phyloP scores from a whole-genome alignment of 2,888 invertebrate genomes.

The Magallana nippona region DNA sequence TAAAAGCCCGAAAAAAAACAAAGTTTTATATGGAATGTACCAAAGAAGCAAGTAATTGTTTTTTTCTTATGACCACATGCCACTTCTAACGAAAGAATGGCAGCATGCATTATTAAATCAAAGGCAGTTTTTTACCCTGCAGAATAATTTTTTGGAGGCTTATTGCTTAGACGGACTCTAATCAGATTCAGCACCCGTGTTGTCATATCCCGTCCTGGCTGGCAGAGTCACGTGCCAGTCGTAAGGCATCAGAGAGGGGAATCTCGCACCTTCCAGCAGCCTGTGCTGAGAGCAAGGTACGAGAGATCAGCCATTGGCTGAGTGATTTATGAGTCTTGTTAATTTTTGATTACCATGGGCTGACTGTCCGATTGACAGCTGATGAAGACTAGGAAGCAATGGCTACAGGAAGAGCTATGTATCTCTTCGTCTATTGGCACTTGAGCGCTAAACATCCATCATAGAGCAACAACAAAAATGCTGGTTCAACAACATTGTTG shows the following conservation, averaged over 20 bases:
- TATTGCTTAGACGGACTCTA: not conserved
- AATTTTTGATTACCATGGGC: slow-evolving; percentile 19
- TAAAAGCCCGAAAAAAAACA: too few relatives aligned
- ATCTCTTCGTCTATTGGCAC: not conserved
- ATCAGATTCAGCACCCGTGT: not conserved
- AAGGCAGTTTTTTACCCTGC: not conserved
- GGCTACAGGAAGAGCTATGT: not conserved
- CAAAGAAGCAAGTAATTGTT: too few relatives aligned
- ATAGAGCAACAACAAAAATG: not conserved
- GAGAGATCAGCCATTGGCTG: not conserved
- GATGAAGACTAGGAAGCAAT: slow-evolving; percentile 10
- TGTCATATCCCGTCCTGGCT: not conserved
- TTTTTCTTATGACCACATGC: too few relatives aligned
- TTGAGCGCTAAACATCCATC: not conserved
- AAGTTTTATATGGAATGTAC: too few relatives aligned
- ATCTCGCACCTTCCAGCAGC: not conserved
- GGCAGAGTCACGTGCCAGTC: slow-evolving; percentile 3
- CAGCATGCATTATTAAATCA: not conserved
- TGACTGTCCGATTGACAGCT: slow-evolving; percentile 26
- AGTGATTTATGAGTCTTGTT: slow-evolving; percentile 31
- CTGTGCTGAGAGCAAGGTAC: not conserved
- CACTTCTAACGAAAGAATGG: too few relatives aligned
- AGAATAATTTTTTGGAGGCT: not conserved
- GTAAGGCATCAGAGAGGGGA: slow-evolving; percentile 7
- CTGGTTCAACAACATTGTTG: slow-evolving; percentile 5